A percentile compares a stretch with the other conserved stretches of the same genome.
Evolutionary conservation across 2,113 vertebrate species (phyloP).

Genomic region (Oncorhynchus clarkii): DNA sequence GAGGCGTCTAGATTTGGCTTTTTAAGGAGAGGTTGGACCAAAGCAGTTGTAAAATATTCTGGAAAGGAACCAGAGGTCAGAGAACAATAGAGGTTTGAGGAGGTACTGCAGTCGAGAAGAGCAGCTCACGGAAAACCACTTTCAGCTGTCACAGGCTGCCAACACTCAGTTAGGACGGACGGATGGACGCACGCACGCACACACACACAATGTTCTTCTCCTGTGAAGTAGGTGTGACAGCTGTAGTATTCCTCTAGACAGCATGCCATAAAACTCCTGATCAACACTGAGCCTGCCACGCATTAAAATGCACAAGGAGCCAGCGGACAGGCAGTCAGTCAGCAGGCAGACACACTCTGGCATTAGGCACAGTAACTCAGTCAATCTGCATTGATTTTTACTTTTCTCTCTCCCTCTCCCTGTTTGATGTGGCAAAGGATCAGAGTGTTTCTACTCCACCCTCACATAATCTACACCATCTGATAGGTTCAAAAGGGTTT

Average conservation of each 20-base stretch:
- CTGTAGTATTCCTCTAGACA: slow-evolving; percentile 65
- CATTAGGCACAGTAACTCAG: too few species aligned
- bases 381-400: too few species aligned
- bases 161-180: slow-evolving; percentile 7
- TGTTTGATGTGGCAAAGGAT: too few species aligned
- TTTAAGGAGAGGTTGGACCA: background rate
- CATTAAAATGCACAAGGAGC: too few species aligned
- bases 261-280: slow-evolving; percentile 51
- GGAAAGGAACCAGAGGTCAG: background rate
- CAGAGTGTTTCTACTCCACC: too few species aligned
- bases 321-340: too few species aligned
- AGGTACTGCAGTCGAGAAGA: slow-evolving; percentile 23
- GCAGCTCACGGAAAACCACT: slow-evolving; percentile 40
- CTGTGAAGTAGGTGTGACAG: slow-evolving; percentile 64
- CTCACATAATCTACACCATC: too few species aligned
- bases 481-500: too few species aligned
- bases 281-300: slow-evolving; percentile 13
- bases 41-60: too few species aligned
- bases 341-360: too few species aligned
- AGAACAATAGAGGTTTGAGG: slow-evolving; percentile 46
- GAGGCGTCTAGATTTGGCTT: background rate
- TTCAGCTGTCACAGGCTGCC: slow-evolving; percentile 56
- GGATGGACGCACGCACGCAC: too few species aligned
- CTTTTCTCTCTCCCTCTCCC: too few species aligned
- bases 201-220: slow-evolving; percentile 35